Conservation (phyloP, 1,140 invertebrate genomes). For the Cotesia typhae region DNA sequence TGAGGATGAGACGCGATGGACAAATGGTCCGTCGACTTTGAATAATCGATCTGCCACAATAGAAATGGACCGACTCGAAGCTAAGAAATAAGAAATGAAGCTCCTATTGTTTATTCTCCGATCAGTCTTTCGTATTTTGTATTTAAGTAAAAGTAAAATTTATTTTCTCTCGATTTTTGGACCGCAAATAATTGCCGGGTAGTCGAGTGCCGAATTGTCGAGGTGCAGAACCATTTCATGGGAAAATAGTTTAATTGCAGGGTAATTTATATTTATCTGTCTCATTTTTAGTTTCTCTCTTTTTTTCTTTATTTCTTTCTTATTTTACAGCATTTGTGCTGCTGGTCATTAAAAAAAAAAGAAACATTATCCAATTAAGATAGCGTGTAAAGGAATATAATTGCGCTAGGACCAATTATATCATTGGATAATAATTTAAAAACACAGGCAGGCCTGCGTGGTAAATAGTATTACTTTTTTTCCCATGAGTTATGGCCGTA, state of each 20-base stretch:
- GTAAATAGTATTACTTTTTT: not conserved
- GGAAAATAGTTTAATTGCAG: not conserved
- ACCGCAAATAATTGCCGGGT: too few relatives aligned
- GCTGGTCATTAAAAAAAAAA: too few relatives aligned
- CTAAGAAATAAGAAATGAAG: not conserved
- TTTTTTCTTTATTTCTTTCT: not conserved
- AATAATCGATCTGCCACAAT: slow-evolving; percentile 39
- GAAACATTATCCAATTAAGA: too few relatives aligned
- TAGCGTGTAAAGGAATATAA: not conserved
- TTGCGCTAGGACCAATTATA: slow-evolving; percentile 2
- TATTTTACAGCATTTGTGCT: slow-evolving; percentile 8
- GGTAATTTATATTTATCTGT: not conserved
- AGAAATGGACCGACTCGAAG: not conserved
- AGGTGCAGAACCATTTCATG: not conserved
- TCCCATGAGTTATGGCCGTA: not conserved
- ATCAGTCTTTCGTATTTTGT: not conserved
- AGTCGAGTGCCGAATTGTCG: too few relatives aligned
- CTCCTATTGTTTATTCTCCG: not conserved
- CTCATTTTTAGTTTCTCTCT: too few relatives aligned
- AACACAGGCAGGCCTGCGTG: not conserved
- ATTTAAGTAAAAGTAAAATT: not conserved
- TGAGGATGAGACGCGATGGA: slow-evolving; percentile 21
- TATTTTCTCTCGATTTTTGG: too few relatives aligned
- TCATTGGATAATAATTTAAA: not conserved
- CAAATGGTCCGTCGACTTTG: slow-evolving; percentile 41